A percentile compares a stretch with the other conserved stretches of the same genome.
Conservation (phyloP, 2,888 invertebrate species). For the Clitarchus hookeri region DNA sequence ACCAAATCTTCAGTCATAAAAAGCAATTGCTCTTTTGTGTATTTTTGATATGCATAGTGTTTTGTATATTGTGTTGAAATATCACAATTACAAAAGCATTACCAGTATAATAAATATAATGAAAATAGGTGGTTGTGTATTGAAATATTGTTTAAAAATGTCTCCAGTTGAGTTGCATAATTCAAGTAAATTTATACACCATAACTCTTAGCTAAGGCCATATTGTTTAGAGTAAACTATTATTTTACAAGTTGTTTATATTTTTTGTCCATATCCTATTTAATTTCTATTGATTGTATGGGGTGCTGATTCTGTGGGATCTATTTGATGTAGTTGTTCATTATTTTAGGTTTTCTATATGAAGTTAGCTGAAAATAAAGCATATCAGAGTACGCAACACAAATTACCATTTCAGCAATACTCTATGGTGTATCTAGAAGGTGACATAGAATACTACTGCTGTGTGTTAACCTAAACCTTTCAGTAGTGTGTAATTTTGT, state of each 20-base stretch:
- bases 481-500: no score
- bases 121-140: no score
- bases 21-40: no score
- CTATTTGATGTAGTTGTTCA: background rate
- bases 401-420: no score
- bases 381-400: background rate
- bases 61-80: no score
- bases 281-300: background rate
- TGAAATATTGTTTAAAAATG: no score
- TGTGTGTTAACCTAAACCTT: background rate
- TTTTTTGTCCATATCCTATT: background rate
- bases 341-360: background rate
- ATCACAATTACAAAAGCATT: no score
- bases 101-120: no score
- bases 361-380: background rate
- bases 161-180: no score
- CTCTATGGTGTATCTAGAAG: background rate
- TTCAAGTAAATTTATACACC: background rate
- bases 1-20: no score
- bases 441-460: background rate
- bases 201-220: background rate
- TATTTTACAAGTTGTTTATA: background rate
- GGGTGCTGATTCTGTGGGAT: background rate
- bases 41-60: no score
- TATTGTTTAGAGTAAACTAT: background rate